Evolutionary conservation across 1,140 invertebrate genomes (phyloP).

Genomic region (Aricia agestis): DNA sequence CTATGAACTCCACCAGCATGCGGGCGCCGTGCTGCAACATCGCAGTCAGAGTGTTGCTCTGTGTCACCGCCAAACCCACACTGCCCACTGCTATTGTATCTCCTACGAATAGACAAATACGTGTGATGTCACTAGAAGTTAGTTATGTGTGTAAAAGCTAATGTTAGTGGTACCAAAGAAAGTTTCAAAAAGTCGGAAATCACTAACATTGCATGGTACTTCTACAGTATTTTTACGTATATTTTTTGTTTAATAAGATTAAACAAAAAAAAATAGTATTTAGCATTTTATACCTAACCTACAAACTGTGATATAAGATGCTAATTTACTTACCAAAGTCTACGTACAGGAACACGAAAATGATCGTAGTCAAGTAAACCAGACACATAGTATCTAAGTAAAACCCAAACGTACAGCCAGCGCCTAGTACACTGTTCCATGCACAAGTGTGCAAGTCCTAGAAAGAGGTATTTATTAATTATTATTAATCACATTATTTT

Average conservation of each 20-base stretch:
- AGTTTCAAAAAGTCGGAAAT: no score
- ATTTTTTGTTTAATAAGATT: no score
- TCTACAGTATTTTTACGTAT: no score
- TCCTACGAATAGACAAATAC: slow-evolving; percentile 32
- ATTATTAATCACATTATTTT: neutral
- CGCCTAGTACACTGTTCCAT: slow-evolving; percentile 60
- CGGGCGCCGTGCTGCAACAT: slow-evolving; percentile 91
- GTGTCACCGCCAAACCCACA: slow-evolving; percentile 87
- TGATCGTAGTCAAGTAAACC: slow-evolving; percentile 56
- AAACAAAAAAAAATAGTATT: no score
- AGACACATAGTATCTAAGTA: slow-evolving; percentile 63
- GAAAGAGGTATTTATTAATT: slow-evolving; percentile 27
- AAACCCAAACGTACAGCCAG: slow-evolving; percentile 58
- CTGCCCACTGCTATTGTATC: slow-evolving; percentile 68
- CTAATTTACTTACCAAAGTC: slow-evolving; percentile 63
- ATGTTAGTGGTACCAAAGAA: no score
- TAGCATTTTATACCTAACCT: no score
- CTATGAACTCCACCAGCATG: slow-evolving; percentile 88
- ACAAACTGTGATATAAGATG: neutral
- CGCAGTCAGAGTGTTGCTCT: slow-evolving; percentile 85
- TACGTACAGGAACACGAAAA: slow-evolving; percentile 64
- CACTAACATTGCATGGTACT: no score
- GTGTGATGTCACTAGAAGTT: no score
- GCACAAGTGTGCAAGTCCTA: slow-evolving; percentile 63
- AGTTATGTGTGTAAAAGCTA: no score